phyloP scores from a whole-genome alignment of 2,113 vertebrate genomes.

The Chionomys nivalis region DNA sequence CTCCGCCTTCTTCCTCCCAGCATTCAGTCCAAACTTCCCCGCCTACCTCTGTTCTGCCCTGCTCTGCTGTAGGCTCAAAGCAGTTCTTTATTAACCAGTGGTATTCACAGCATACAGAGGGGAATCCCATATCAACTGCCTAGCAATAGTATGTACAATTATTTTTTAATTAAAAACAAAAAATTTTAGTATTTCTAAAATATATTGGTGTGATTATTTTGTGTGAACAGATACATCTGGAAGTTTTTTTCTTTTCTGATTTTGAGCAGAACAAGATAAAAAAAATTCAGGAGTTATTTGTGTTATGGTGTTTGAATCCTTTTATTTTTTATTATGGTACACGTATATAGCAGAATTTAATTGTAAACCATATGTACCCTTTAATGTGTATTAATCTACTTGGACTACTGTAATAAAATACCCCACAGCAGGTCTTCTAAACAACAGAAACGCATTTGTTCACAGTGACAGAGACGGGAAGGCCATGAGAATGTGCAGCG shows the following conservation, averaged over 20 bases:
- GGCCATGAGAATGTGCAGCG: neutral
- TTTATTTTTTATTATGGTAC: neutral
- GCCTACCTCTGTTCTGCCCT: too few relatives aligned
- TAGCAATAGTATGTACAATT: neutral
- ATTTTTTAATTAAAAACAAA: conserved; percentile 14
- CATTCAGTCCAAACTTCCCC: too few relatives aligned
- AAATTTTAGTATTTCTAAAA: neutral
- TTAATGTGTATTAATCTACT: neutral
- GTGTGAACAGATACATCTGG: neutral
- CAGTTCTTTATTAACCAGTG: too few relatives aligned
- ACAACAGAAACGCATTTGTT: neutral
- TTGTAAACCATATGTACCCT: too few relatives aligned
- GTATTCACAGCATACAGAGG: too few relatives aligned
- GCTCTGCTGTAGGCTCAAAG: too few relatives aligned
- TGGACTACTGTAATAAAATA: neutral
- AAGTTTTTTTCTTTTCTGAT: neutral
- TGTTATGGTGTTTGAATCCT: neutral
- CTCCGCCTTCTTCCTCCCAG: too few relatives aligned
- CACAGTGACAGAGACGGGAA: neutral
- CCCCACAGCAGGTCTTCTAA: neutral
- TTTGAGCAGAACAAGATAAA: conserved; percentile 16
- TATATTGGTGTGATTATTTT: conserved; percentile 10
- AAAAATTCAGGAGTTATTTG: neutral
- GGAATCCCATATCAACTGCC: neutral
- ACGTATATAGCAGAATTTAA: neutral